Conservation (phyloP, 2,113 vertebrate genomes). For the Pelodiscus sinensis region DNA sequence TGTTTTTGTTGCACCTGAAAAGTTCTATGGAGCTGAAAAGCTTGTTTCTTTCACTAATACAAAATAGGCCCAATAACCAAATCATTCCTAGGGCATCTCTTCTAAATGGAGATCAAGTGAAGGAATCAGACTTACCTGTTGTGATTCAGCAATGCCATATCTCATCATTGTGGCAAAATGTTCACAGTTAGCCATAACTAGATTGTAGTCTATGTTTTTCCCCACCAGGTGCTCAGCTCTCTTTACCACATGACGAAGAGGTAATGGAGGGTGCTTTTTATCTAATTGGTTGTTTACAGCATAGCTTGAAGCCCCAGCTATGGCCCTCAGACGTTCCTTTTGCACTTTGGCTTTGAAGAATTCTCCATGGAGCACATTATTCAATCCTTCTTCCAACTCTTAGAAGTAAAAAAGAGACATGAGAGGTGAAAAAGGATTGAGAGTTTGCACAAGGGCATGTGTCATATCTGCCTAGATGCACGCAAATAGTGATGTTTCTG, state of each 20-base stretch:
- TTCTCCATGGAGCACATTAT: background rate
- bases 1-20: background rate
- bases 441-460: background rate
- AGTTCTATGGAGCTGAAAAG: no score
- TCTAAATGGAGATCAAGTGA: background rate
- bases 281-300: background rate
- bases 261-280: background rate
- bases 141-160: background rate
- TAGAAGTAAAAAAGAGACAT: background rate
- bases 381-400: background rate
- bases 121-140: background rate
- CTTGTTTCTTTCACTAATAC: no score
- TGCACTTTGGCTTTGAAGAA: background rate
- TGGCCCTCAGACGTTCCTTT: background rate
- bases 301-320: background rate
- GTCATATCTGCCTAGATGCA: background rate
- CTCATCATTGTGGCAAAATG: background rate
- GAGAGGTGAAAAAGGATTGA: background rate
- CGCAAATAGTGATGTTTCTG: background rate
- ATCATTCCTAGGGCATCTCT: background rate
- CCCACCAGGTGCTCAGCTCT: background rate
- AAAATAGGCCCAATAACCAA: background rate
- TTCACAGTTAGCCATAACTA: background rate
- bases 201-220: background rate
- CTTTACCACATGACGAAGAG: background rate